Evolutionary conservation across 2,113 vertebrate genomes (phyloP), one percentile per base, ranked within the genome.

Genomic region (Sceloporus tristichus): DNA sequence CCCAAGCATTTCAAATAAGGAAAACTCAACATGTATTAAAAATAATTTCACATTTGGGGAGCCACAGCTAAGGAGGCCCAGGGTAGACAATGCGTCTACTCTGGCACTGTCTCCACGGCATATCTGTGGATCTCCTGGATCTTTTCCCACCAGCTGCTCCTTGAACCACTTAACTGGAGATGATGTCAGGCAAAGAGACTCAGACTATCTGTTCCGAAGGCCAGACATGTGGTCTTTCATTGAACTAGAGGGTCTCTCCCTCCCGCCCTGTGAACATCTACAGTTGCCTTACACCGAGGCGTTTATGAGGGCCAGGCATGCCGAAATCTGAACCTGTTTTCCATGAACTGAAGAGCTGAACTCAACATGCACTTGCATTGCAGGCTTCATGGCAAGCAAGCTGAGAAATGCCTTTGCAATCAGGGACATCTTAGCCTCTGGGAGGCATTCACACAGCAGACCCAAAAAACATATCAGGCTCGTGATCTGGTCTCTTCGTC

Each of bases 271-370:
- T 9, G 48, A 71, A 71, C 16, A 2, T 21, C 9, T 16, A 27
- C 48, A 42, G 27, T 13, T 29, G 40, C 81, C 29, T 71, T 19
- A 73, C 56, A 92, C 1, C 92, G 76, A 18, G 0, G 7, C 90
- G 85, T 85, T 94, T 90, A 86, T 40, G 42, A 79, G 59, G 53
- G 62, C 38, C 40, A 53, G 76, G 76, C 65, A 25, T 25, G 59
- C 62, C 93, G 95, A 94, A 96, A 96, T 89, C 73, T 74, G 94
- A 79, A 74, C 84, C 86, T 71, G 74, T 92, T 95, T 95, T 94
- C 95, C 94, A 90, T 78, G 89, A 88, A 88, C 93, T 92, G 91
- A 82, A 76, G 34, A 0, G 85, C 94, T 92, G 91, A 84, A 91
- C 86, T 91, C 88, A 92, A 87, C 40, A 54, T 77, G 89, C 87